Percentiles rank a stretch among this genome's conserved stretches.
phyloP scores from a whole-genome alignment of 1,140 invertebrate species.

The Popillia japonica region DNA sequence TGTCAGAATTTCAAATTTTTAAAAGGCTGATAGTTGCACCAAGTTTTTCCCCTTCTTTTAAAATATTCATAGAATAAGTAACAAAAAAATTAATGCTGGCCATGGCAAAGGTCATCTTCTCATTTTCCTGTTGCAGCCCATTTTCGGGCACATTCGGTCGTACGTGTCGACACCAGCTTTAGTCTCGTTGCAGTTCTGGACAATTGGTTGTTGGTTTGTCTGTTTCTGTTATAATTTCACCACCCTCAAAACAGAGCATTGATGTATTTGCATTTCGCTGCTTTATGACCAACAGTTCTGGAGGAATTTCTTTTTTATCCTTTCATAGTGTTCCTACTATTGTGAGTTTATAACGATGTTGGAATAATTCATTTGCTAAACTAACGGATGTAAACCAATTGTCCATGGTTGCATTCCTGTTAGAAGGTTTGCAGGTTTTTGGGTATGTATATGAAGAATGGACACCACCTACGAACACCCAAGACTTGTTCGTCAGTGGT shows the following conservation, averaged over 20 bases:
- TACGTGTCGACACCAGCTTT: neutral
- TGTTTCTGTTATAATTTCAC: neutral
- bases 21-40: too few relatives aligned
- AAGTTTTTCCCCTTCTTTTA: too few relatives aligned
- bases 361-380: neutral
- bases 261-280: neutral
- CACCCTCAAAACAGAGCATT: neutral
- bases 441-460: too few relatives aligned
- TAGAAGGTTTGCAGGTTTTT: too few relatives aligned
- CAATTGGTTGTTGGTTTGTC: neutral
- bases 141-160: neutral
- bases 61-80: too few relatives aligned
- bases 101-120: too few relatives aligned
- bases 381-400: neutral
- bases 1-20: too few relatives aligned
- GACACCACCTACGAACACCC: too few relatives aligned
- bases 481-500: too few relatives aligned
- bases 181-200: neutral
- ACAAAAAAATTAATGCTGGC: too few relatives aligned
- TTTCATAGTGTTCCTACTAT: neutral
- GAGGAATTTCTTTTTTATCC: conserved; percentile 42
- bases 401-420: neutral
- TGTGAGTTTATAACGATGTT: neutral
- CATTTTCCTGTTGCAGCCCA: too few relatives aligned
- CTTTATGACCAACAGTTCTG: conserved; percentile 50